Base-by-base conservation (phyloP, 2,113 vertebrate genomes). In the Cygnus buccinator region DNA sequence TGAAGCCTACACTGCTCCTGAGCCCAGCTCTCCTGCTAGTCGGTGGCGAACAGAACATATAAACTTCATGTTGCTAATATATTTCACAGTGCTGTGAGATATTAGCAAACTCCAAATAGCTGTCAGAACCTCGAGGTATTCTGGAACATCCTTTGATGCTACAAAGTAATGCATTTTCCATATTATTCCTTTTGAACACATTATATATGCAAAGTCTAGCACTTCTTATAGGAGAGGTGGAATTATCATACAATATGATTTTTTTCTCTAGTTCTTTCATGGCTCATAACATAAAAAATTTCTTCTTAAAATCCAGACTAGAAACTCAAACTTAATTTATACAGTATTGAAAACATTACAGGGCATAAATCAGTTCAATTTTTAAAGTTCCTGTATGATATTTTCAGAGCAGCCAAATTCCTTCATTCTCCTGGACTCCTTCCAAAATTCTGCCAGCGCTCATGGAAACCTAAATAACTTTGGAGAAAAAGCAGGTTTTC, bases 401-500 rank as follows among this genome's bases (percentile, higher is more conserved):
- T 97, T 98, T 98, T 97, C 96, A 97, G 95, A 97, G 94, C 95
- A 97, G 97, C 94, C 97, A 95, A 97, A 97, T 98, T 96, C 95
- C 90, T 97, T 91, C 91, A 87, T 97, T 97, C 19, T 81, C 97
- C 97, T 98, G 98, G 98, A 97, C 66, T 75, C 95, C 94, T 97
- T 98, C 98, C 97, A 97, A 87, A 97, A 85, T 97, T 97, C 97
- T 98, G 98, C 98, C 97, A 98, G 93, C 94, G 95, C 97, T 97
- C 93, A 33, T 98, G 97, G 97, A 98, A 98, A 97, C 98, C 97
- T 98, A 98, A 98, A 98, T 98, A 98, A 98, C 97, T 97, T 97
- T 96, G 96, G 98, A 98, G 97, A 97, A 98, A 98, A 98, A 98
- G 92, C 98, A 98, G 98, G 94, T 97, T 98, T 98, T 98, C 97